Base-by-base conservation (phyloP, 2,113 vertebrate species). In the Erythrocercus mccallii region DNA sequence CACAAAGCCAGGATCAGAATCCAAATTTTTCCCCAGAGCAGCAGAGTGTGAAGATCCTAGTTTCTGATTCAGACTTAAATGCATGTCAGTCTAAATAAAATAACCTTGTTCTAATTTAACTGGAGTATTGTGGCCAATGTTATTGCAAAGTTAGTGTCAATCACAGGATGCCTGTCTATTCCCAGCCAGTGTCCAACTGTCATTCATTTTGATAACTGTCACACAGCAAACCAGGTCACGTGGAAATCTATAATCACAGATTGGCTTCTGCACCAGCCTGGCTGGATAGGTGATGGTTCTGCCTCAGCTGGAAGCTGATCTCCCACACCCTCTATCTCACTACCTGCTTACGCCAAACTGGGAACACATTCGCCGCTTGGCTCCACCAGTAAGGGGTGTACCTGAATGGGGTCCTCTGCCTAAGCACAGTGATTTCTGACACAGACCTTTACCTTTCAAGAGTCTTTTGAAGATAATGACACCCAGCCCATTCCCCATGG, bases 121-220 rank as follows among this genome's bases (percentile, higher is more conserved):
- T 54, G 64, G 70, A 50, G 35, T 11, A 83, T 19, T 80, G 74
- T 80, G 38, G 58, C 68, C 68, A 90, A 11, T 47, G 50, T 62
- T 94, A 89, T 44, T 88, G 81, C 74, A 65, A 90, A 96, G 79
- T 88, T 81, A 83, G 54, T 74, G 94, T 90, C 92, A 94, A 45
- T 93, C 92, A 96, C 58, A 77, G 73, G 71, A 57, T 86, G 70
- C 33, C 37, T 60, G 5, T 66, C 47, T 83, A 78, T 92, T 42
- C 85, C 74, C 10, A 74, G 71, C 40, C 88, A 74, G 71, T 27
- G 60, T 53, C 81, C 90, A 78, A 7, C 68, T 92, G 88, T 25
- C 92, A 96, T 78, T 96, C 92, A 93, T 90, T 94, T 73, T 90
- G 74, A 82, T 85, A 86, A 83, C 51, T 88, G 88, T 74, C 92